These are phyloP conservation scores for Ciconia nigra DNA, from an alignment of 2,797 vertebrate species.

Conservation along the genomic window DNA sequence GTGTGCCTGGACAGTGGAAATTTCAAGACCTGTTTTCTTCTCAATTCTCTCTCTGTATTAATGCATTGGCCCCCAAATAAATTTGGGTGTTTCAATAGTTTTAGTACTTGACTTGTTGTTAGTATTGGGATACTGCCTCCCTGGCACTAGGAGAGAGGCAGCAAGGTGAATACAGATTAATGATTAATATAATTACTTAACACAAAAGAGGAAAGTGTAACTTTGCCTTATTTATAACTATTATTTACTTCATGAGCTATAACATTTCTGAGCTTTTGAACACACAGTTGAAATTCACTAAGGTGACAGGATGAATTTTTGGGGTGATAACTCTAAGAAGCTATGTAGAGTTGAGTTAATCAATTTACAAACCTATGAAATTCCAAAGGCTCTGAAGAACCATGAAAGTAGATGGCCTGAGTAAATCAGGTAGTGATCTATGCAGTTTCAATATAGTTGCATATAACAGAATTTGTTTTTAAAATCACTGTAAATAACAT, in stretches of 20 bases:
- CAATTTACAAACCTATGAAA: not conserved
- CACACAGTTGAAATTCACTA: not conserved
- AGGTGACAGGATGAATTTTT: not conserved
- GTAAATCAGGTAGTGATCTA: not conserved
- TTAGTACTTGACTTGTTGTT: not conserved
- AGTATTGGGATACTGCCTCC: not conserved
- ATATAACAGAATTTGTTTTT: not conserved
- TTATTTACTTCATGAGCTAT: not conserved
- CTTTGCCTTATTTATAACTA: not conserved
- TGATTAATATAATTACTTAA: not conserved
- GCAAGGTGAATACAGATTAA: not conserved
- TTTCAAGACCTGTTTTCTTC: not conserved
- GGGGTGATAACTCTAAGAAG: not conserved
- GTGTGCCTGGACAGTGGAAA: not conserved
- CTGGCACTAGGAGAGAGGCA: not conserved
- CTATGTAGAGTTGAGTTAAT: not conserved
- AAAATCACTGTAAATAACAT: conserved; percentile 18
- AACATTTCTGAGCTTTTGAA: not conserved
- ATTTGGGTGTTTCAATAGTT: not conserved
- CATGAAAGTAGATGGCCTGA: not conserved
- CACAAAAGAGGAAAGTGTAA: not conserved
- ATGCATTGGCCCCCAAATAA: not conserved
- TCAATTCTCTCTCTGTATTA: not conserved
- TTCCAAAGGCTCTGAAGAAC: not conserved
- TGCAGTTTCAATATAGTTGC: not conserved